These are phyloP conservation scores for Syngnathus acus DNA, from an alignment of 2,797 vertebrate genomes.

Conservation along the genomic window DNA sequence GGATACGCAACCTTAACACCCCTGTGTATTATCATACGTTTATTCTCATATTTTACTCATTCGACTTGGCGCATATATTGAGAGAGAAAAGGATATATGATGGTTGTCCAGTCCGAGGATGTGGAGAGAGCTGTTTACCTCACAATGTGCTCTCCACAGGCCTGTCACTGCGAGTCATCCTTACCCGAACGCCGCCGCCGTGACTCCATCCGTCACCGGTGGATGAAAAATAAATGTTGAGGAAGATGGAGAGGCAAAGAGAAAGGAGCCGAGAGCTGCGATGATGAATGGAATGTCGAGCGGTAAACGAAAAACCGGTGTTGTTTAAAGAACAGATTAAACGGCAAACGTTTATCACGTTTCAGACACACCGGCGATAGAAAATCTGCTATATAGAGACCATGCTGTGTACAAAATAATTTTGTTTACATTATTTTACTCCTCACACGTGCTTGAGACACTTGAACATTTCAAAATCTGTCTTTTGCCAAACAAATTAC, in stretches of 20 bases:
- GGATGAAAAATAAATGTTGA: slow-evolving; percentile 19
- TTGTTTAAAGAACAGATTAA: slow-evolving; percentile 1
- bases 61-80: not conserved
- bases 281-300: not conserved
- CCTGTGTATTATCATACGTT: not conserved
- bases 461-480: not conserved
- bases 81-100: not conserved
- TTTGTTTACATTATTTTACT: not conserved
- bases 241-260: slow-evolving; percentile 5
- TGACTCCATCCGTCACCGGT: slow-evolving; percentile 53
- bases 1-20: not conserved
- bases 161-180: slow-evolving; percentile 54
- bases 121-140: not conserved
- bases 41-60: not conserved
- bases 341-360: not conserved
- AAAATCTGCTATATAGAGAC: not conserved
- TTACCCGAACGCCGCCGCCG: slow-evolving; percentile 52
- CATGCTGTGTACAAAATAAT: not conserved
- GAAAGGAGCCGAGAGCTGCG: slow-evolving; percentile 4
- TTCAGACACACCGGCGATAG: not conserved
- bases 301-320: not conserved
- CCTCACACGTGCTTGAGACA: not conserved
- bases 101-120: not conserved
- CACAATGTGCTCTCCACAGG: slow-evolving; percentile 45
- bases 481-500: too few species aligned